Percentiles rank a stretch among this genome's conserved stretches.
These are phyloP conservation scores for Darwinula stevensoni DNA, from an alignment of 2,888 invertebrate genomes.

Conservation along the genomic window DNA sequence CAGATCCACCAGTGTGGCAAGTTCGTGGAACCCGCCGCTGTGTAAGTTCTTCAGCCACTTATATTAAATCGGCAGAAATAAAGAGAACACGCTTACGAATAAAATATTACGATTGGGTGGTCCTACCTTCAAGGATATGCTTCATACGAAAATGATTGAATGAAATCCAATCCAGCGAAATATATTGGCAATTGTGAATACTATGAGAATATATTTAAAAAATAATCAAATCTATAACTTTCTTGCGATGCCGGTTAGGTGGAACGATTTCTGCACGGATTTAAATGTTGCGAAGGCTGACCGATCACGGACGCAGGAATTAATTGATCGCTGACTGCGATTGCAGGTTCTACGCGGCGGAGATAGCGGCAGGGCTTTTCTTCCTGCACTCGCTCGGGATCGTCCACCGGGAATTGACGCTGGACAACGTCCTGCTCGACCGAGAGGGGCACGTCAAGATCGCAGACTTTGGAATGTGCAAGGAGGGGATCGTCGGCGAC, in stretches of 20 bases:
- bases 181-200: too few species aligned
- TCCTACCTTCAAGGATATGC: neutral
- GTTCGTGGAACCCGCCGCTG: constrained; percentile 98
- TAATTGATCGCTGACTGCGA: too few species aligned
- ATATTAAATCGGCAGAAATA: neutral
- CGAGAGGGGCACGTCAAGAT: constrained; percentile 98
- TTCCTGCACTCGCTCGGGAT: constrained; percentile 81
- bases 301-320: too few species aligned
- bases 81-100: too few species aligned
- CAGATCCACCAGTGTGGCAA: constrained; percentile 99
- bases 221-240: too few species aligned
- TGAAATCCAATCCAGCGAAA: too few species aligned
- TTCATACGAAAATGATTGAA: neutral
- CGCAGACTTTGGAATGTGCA: constrained; percentile 99
- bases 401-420: constrained; percentile 82
- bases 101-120: neutral
- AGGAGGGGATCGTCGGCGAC: constrained; percentile 67
- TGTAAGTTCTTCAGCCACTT: constrained; percentile 32
- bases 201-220: too few species aligned
- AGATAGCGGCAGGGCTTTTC: constrained; percentile 93
- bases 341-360: constrained; percentile 81
- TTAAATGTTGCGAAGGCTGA: too few species aligned
- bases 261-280: too few species aligned
- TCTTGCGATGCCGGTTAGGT: too few species aligned
- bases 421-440: constrained; percentile 91